These are phyloP conservation scores for Melanerpes aurifrons DNA, from an alignment of 2,113 vertebrate species.

Conservation along the genomic window DNA sequence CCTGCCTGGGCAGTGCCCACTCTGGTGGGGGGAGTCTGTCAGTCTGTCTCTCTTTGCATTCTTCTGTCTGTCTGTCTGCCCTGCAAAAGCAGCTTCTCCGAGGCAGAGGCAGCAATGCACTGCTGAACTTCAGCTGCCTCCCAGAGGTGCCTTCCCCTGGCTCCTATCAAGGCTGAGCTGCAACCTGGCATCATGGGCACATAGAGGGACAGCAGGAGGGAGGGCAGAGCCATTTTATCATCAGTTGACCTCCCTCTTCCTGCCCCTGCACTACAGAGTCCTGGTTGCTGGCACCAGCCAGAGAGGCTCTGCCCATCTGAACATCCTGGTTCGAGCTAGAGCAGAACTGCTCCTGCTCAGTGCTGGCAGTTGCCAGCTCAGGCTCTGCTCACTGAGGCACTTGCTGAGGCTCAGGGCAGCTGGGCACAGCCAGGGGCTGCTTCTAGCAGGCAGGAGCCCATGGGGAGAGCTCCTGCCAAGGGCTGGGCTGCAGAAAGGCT, in stretches of 20 bases:
- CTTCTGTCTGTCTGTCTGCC: neutral
- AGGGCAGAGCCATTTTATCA: neutral
- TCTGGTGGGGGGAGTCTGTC: fast-evolving
- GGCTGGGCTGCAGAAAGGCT: no score
- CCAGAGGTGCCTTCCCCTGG: slow-evolving; percentile 43
- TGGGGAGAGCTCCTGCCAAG: no score
- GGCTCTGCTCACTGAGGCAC: no score
- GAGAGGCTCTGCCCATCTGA: neutral
- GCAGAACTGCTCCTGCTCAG: no score
- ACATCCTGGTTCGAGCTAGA: no score
- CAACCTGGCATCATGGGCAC: fast-evolving
- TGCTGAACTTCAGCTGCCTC: slow-evolving; percentile 55
- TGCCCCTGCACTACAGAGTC: neutral
- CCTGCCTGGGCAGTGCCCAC: neutral
- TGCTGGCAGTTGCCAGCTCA: no score
- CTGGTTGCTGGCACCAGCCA: neutral
- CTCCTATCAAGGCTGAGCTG: neutral
- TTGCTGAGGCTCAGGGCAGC: no score
- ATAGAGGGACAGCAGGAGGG: neutral
- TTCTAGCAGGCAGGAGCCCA: no score
- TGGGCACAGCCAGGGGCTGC: no score
- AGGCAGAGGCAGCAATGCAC: neutral
- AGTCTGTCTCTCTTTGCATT: neutral
- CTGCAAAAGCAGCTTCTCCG: neutral
- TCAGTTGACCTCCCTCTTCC: neutral